A percentile compares a stretch with the other conserved stretches of the same genome.
These are phyloP conservation scores for Rhynchophorus ferrugineus DNA, from an alignment of 1,140 invertebrate genomes.

Conservation along the genomic window DNA sequence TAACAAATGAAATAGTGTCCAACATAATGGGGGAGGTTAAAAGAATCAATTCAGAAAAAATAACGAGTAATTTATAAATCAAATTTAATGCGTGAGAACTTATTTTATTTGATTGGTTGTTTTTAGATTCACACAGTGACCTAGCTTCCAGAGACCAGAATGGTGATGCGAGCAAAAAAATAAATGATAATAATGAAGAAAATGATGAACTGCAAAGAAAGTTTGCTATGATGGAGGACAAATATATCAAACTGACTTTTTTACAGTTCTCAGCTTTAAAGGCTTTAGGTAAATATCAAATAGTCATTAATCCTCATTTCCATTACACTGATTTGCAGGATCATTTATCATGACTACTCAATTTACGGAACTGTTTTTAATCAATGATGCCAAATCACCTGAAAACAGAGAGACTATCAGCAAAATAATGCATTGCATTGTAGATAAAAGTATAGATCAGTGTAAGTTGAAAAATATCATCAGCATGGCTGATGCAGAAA, in stretches of 20 bases:
- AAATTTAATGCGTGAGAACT: too few relatives aligned
- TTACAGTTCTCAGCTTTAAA: constrained; percentile 55
- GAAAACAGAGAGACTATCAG: constrained; percentile 25
- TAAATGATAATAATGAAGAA: constrained; percentile 13
- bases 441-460: constrained; percentile 44
- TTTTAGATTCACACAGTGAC: constrained; percentile 26
- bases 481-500: constrained; percentile 46
- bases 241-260: constrained; percentile 43
- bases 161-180: constrained; percentile 12
- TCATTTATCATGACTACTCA: constrained; percentile 30
- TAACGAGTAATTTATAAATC: constrained; percentile 14
- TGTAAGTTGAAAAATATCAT: constrained; percentile 42
- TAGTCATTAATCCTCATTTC: constrained; percentile 14
- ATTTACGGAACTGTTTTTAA: constrained; percentile 49
- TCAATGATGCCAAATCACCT: constrained; percentile 26
- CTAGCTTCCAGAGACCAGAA: constrained; percentile 23
- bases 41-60: constrained; percentile 34
- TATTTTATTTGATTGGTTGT: too few relatives aligned
- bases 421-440: constrained; percentile 37
- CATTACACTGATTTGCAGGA: too few relatives aligned
- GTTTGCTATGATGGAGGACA: constrained; percentile 41
- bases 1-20: constrained; percentile 47
- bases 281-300: constrained; percentile 45
- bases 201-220: constrained; percentile 35
- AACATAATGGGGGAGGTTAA: constrained; percentile 47